phyloP scores from a whole-genome alignment of 1,140 invertebrate genomes.

The Patella vulgata region DNA sequence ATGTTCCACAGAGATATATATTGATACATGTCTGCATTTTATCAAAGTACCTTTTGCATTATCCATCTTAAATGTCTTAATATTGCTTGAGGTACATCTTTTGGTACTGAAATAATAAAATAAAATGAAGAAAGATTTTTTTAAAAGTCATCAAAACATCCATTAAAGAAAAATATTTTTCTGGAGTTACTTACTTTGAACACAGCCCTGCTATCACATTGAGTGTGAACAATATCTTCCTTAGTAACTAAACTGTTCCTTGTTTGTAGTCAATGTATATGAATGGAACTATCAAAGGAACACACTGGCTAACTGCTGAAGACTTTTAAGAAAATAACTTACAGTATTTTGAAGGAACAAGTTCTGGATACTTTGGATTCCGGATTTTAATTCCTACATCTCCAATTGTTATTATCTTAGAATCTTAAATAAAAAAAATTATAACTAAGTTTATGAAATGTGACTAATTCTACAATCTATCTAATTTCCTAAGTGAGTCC shows the following conservation, averaged over 20 bases:
- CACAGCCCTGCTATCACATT: not conserved
- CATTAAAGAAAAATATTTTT: not conserved
- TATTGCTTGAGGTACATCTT: conserved; percentile 75
- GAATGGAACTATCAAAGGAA: not conserved
- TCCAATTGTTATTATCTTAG: conserved; percentile 47
- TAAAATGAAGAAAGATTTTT: not conserved
- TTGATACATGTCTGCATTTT: no score
- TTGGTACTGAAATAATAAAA: conserved; percentile 46
- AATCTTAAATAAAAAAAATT: conserved; percentile 28
- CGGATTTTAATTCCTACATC: conserved; percentile 45
- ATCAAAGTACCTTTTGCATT: conserved; percentile 85
- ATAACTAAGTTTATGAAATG: not conserved
- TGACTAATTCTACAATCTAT: not conserved
- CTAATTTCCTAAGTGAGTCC: not conserved
- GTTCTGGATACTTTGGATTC: conserved; percentile 71
- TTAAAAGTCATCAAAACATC: not conserved
- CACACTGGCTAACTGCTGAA: not conserved
- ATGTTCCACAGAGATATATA: no score
- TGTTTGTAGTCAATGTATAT: not conserved
- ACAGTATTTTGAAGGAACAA: conserved; percentile 87
- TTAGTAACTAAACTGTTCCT: not conserved
- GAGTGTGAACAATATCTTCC: not conserved
- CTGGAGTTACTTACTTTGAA: not conserved
- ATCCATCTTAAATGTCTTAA: conserved; percentile 90
- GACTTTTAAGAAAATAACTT: conserved; percentile 64